A percentile compares a stretch with the other conserved stretches of the same genome.
These are phyloP conservation scores for Pogonocichla stellata DNA, from an alignment of 2,113 vertebrate species.

Conservation along the genomic window DNA sequence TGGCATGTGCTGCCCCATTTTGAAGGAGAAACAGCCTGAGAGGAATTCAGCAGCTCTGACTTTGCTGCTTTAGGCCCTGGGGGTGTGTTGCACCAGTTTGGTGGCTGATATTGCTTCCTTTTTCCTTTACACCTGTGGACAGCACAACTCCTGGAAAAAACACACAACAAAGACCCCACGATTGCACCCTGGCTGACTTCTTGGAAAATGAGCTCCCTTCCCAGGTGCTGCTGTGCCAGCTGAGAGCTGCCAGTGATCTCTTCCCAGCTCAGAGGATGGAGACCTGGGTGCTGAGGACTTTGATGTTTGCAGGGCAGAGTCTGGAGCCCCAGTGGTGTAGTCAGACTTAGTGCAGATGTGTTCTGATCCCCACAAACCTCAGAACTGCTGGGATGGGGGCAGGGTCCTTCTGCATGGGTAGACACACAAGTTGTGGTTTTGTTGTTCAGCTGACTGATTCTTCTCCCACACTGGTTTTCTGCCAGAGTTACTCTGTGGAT, in stretches of 20 bases:
- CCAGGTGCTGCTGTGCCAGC: not conserved
- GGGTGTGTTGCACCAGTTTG: not conserved
- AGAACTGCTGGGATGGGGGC: not conserved
- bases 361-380: not conserved
- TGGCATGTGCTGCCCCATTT: not conserved
- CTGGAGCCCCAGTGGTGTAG: fast-evolving
- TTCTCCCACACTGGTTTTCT: not conserved
- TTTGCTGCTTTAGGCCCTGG: not conserved
- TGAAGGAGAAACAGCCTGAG: not conserved
- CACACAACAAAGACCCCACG: not conserved
- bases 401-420: not conserved
- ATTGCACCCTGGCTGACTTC: not conserved
- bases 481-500: not conserved
- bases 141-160: not conserved
- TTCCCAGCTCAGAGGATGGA: not conserved
- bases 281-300: not conserved
- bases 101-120: not conserved
- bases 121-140: not conserved
- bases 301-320: not conserved
- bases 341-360: not conserved
- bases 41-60: not conserved
- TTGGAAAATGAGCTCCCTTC: not conserved
- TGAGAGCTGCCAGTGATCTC: not conserved
- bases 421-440: not conserved
- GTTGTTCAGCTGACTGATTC: not conserved